Evolutionary conservation across 1,140 invertebrate species (phyloP).

Genomic region (Drosophila leontia): DNA sequence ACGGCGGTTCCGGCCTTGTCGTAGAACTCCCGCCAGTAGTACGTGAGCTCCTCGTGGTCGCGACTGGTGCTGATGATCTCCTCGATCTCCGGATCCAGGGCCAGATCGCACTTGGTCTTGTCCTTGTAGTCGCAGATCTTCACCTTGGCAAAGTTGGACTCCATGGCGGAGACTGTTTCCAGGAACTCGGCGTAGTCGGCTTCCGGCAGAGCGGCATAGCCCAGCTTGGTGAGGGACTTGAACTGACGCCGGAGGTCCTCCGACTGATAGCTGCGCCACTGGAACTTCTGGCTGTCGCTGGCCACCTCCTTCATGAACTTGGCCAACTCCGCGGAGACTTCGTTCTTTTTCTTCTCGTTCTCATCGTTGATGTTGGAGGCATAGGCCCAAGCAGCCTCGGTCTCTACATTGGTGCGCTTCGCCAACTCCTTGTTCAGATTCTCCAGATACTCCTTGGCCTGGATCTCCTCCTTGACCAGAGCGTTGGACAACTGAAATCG

Average conservation of each 20-base stretch:
- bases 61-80: constrained; percentile 88
- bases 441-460: constrained; percentile 87
- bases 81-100: constrained; percentile 91
- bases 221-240: constrained; percentile 88
- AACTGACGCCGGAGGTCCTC: constrained; percentile 88
- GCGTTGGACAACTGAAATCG: constrained; percentile 56
- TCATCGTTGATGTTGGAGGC: constrained; percentile 90
- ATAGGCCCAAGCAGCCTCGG: constrained; percentile 89
- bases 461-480: constrained; percentile 86
- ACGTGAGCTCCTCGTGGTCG: constrained; percentile 90
- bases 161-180: constrained; percentile 89
- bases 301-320: constrained; percentile 81
- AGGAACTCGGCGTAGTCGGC: constrained; percentile 88
- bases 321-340: constrained; percentile 80
- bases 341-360: constrained; percentile 87
- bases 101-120: constrained; percentile 89
- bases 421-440: constrained; percentile 87
- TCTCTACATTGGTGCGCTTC: constrained; percentile 86
- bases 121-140: constrained; percentile 91
- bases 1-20: constrained; percentile 90
- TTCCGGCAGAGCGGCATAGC: constrained; percentile 89
- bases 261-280: constrained; percentile 88
- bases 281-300: constrained; percentile 87
- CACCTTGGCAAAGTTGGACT: constrained; percentile 91
- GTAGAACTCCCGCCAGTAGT: constrained; percentile 92